These are phyloP conservation scores for Antheraea pernyi DNA, from an alignment of 1,140 invertebrate species.

Conservation along the genomic window DNA sequence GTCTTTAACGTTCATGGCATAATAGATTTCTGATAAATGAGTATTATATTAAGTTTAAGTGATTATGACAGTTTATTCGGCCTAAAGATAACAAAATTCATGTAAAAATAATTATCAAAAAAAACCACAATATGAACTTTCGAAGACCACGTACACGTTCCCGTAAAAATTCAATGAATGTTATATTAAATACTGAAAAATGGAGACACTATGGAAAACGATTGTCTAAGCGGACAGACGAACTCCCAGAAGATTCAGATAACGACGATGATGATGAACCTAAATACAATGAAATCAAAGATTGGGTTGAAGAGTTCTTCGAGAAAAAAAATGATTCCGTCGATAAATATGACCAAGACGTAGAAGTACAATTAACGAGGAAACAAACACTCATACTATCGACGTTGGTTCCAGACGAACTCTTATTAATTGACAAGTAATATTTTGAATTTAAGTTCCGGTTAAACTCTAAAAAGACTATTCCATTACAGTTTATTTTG, in stretches of 20 bases:
- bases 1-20: slow-evolving; percentile 23
- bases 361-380: slow-evolving; percentile 56
- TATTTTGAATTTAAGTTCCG: neutral
- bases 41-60: slow-evolving; percentile 34
- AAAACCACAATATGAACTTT: slow-evolving; percentile 52
- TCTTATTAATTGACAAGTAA: slow-evolving; percentile 63
- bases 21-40: slow-evolving; percentile 32
- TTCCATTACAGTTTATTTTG: no score
- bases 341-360: slow-evolving; percentile 54
- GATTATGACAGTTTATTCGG: slow-evolving; percentile 25
- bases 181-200: slow-evolving; percentile 49
- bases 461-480: neutral
- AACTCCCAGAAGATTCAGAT: slow-evolving; percentile 33
- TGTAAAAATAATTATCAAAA: slow-evolving; percentile 22
- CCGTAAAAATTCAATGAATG: slow-evolving; percentile 47
- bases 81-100: slow-evolving; percentile 41
- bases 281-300: slow-evolving; percentile 45
- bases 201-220: slow-evolving; percentile 46
- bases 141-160: slow-evolving; percentile 43
- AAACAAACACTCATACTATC: slow-evolving; percentile 66
- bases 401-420: slow-evolving; percentile 67
- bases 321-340: slow-evolving; percentile 39
- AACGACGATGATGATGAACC: slow-evolving; percentile 45
- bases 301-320: slow-evolving; percentile 61
- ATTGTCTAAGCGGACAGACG: slow-evolving; percentile 36